Conservation (phyloP, 2,113 vertebrate genomes). For the Aldabrachelys gigantea region DNA sequence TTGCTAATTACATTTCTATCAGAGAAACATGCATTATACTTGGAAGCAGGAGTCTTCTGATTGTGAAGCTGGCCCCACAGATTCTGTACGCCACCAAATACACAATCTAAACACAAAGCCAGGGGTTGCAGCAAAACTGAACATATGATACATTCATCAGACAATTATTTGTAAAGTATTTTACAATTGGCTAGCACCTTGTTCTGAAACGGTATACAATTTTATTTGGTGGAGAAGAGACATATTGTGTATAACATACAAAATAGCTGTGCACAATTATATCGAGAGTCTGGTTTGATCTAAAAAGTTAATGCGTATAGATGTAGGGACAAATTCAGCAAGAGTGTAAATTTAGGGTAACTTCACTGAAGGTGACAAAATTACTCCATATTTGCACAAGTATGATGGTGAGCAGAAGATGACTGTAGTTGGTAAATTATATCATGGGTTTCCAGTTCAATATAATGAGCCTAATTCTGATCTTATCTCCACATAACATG, state of each 20-base stretch:
- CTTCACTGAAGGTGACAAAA: neutral
- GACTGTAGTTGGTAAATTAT: neutral
- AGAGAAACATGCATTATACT: constrained; percentile 26
- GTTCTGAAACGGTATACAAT: neutral
- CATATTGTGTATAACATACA: neutral
- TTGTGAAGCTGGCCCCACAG: neutral
- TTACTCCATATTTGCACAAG: neutral
- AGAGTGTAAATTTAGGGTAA: neutral
- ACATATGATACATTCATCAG: neutral
- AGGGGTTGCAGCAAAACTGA: neutral
- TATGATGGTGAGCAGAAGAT: neutral
- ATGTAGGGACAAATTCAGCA: neutral
- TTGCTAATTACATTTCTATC: constrained; percentile 52
- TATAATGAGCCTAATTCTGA: neutral
- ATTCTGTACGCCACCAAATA: neutral
- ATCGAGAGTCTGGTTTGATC: neutral
- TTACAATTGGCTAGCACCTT: neutral
- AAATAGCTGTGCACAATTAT: neutral
- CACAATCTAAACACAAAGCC: neutral
- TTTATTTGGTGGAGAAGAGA: neutral
- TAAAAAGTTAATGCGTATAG: neutral
- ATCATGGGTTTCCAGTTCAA: rapidly evolving
- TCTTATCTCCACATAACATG: neutral
- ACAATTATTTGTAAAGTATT: neutral
- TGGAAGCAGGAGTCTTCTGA: constrained; percentile 11